Base-by-base conservation (phyloP, 2,888 invertebrate genomes). In the Rotaria magnacalcarata region DNA sequence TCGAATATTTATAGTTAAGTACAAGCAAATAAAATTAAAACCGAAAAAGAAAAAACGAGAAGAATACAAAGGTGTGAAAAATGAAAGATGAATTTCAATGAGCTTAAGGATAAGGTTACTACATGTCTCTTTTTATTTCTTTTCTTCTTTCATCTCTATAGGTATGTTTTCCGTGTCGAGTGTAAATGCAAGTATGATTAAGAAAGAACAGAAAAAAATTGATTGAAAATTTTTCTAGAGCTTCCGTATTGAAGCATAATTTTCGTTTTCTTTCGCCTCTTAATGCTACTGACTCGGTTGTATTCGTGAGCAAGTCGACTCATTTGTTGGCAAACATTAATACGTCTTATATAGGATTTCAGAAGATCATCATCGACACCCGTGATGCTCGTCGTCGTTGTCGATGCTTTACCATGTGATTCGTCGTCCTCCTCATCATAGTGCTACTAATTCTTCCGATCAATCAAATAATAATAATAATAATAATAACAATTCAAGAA, bases 321-420 rank as follows among this genome's bases (percentile, higher is more conserved):
- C 54, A 67, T 34, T 34, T 67, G 16, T 67, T 67, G 19, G 19
- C 16, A 67, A 67, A 41, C 34, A 67, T 67, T n/a, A 60, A 60
- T 27, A 34, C 5, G 14, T 19, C 4, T 16, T 67, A 67, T 34
- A 67, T 41, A 67, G 67, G 41, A 67, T 67, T 67, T 67, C 67
- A 67, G 67, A 41, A 19, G 34, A 67, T 67, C 67, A 67, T 67
- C 67, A 67, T 67, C 34, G 19, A 67, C 67, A 67, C 34, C 67
- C 34, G 67, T 67, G 19, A 67, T 67, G 67, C 67, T 67, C 67
- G 67, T 67, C 67, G 67, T 67, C 67, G 67, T 67, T 19, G 67
- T 67, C 67, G 27, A 67, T 67, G 67, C 34, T 34, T 34, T 67
- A 67, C 67, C 67, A 67, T 34, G 34, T 67, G 34, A 67, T 67